These are phyloP conservation scores for Enhydra lutris DNA, from an alignment of 2,113 vertebrate genomes.

Conservation along the genomic window DNA sequence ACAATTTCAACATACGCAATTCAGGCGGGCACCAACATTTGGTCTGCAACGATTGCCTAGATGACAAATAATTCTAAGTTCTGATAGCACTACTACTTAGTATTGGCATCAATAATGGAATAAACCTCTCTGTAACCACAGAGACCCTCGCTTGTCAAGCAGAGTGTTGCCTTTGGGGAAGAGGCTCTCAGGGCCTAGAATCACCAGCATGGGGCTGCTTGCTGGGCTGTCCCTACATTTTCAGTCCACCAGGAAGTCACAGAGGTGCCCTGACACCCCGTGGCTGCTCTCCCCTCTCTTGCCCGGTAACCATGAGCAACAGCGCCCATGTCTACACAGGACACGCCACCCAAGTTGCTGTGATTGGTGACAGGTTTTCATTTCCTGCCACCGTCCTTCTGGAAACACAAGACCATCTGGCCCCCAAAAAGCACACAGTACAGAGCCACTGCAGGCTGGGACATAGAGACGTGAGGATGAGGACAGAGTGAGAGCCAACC, in stretches of 20 bases:
- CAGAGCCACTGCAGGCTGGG: background rate
- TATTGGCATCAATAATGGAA: background rate
- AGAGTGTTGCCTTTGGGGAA: background rate
- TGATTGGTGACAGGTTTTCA: conserved; percentile 16
- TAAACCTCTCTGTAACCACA: background rate
- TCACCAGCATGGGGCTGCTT: rapidly evolving
- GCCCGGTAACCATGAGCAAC: background rate
- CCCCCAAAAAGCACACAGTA: background rate
- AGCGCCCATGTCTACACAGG: background rate
- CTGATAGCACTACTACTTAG: too few relatives aligned
- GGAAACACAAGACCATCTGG: background rate
- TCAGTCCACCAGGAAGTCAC: background rate
- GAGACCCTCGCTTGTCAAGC: background rate
- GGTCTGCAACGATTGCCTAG: background rate
- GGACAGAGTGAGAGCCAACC: background rate
- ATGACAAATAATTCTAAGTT: background rate
- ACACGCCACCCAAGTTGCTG: background rate
- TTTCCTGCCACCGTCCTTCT: conserved; percentile 29
- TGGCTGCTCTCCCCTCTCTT: background rate
- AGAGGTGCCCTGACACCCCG: rapidly evolving
- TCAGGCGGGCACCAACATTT: background rate
- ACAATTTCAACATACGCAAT: background rate
- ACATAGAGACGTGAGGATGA: background rate
- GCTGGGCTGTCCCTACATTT: rapidly evolving
- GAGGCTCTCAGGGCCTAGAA: rapidly evolving